These are phyloP conservation scores for Genyomyrus donnyi DNA, from an alignment of 2,113 vertebrate species.

Conservation along the genomic window DNA sequence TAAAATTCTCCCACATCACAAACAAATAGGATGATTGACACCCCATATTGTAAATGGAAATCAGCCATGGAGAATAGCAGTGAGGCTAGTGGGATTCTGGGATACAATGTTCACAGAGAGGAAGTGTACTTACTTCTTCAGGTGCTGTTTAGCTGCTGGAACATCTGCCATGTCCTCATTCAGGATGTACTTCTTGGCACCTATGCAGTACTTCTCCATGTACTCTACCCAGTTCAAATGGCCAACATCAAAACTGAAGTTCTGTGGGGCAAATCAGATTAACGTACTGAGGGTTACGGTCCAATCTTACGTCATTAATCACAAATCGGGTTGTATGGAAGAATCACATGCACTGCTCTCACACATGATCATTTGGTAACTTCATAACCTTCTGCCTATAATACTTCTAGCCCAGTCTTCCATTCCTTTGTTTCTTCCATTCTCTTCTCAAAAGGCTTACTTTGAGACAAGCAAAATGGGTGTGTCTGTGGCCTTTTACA, in stretches of 20 bases:
- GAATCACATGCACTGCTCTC: background rate
- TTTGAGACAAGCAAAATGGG: background rate
- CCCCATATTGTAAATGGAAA: background rate
- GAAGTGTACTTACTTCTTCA: conserved; percentile 71
- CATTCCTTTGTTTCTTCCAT: background rate
- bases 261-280: conserved; percentile 47
- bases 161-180: conserved; percentile 92
- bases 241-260: conserved; percentile 85
- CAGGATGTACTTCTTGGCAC: conserved; percentile 87
- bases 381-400: background rate
- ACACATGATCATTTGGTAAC: background rate
- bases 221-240: conserved; percentile 91
- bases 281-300: background rate
- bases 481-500: background rate
- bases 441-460: background rate
- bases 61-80: background rate
- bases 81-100: background rate
- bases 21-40: background rate
- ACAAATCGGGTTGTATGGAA: background rate
- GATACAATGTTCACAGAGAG: background rate
- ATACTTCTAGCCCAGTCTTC: background rate
- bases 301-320: background rate
- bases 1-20: background rate
- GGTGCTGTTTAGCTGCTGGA: conserved; percentile 79
- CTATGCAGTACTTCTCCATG: conserved; percentile 86